Percentiles rank a stretch among this genome's conserved stretches.
Conservation (phyloP, 2,113 vertebrate genomes). For the Ictalurus furcatus region DNA sequence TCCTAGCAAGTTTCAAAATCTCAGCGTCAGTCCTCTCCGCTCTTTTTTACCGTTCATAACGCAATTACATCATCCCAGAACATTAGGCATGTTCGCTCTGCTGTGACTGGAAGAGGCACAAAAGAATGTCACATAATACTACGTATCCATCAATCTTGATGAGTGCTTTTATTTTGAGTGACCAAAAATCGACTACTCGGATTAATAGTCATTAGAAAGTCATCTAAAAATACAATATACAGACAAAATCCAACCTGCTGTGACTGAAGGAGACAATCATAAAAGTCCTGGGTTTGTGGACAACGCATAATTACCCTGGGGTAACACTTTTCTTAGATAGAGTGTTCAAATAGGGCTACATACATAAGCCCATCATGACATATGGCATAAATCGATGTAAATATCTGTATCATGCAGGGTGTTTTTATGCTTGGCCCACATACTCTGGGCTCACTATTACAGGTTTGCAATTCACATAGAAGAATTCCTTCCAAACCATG, state of each 20-base stretch:
- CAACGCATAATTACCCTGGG: neutral
- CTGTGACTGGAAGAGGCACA: neutral
- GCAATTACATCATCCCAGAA: slow-evolving; percentile 17
- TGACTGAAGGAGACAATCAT: neutral
- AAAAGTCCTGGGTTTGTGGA: neutral
- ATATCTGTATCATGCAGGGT: neutral
- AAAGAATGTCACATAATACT: neutral
- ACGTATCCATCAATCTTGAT: neutral
- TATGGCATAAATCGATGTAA: neutral
- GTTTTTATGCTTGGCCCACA: neutral
- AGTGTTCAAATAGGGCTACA: neutral
- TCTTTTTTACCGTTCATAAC: neutral
- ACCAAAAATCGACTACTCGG: neutral
- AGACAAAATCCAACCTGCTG: neutral
- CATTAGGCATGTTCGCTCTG: neutral
- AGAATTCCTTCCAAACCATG: neutral
- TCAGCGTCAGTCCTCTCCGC: neutral
- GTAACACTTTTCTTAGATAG: neutral
- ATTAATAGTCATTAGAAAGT: neutral
- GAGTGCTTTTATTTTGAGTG: neutral
- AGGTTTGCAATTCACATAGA: neutral
- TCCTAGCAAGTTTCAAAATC: slow-evolving; percentile 28
- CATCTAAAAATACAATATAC: neutral
- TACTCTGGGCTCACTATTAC: neutral
- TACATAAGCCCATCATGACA: neutral